Conservation (phyloP, 2,797 vertebrate species). For the Rhodeus uyekii region DNA sequence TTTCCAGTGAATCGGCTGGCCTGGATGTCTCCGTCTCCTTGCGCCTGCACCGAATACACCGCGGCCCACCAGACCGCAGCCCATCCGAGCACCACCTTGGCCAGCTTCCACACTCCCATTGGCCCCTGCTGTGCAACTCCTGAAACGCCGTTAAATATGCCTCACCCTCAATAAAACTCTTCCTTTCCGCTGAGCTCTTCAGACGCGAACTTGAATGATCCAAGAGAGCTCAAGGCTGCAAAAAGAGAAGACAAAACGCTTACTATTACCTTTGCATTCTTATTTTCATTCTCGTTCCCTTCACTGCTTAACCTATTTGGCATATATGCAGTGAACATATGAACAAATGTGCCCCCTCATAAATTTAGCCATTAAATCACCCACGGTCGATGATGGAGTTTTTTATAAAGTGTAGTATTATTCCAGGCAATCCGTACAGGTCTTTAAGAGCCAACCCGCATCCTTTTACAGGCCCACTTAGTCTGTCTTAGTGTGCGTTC, state of each 20-base stretch:
- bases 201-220: slow-evolving; percentile 42
- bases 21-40: slow-evolving; percentile 77
- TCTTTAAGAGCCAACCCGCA: slow-evolving; percentile 47
- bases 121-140: slow-evolving; percentile 63
- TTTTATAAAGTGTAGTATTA: slow-evolving; percentile 42
- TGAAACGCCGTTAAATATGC: slow-evolving; percentile 6
- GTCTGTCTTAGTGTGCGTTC: slow-evolving; percentile 48
- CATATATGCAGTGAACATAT: background rate
- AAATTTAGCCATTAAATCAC: slow-evolving; percentile 25
- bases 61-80: slow-evolving; percentile 65
- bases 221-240: slow-evolving; percentile 63
- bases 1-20: slow-evolving; percentile 75
- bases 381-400: slow-evolving; percentile 24
- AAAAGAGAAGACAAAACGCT: slow-evolving; percentile 35
- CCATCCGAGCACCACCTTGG: slow-evolving; percentile 81
- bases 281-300: background rate
- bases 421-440: slow-evolving; percentile 28
- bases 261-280: background rate
- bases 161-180: slow-evolving; percentile 34
- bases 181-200: slow-evolving; percentile 38
- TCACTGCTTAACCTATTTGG: background rate
- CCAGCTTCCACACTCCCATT: slow-evolving; percentile 80
- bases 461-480: slow-evolving; percentile 53
- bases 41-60: slow-evolving; percentile 65
- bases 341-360: slow-evolving; percentile 20